phyloP scores from a whole-genome alignment of 2,888 invertebrate species.

The Reticulitermes lucifugus region DNA sequence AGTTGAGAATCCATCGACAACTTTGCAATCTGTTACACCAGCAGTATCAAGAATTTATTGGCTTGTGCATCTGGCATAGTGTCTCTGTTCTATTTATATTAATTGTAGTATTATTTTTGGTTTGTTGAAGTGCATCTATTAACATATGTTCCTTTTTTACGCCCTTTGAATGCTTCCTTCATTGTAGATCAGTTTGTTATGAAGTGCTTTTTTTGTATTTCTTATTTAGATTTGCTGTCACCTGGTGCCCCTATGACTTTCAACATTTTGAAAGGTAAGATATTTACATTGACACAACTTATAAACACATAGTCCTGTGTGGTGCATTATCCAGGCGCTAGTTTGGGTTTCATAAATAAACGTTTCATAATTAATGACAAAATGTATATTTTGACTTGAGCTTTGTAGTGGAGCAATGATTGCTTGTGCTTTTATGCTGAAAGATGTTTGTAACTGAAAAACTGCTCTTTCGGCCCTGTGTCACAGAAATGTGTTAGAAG shows the following conservation, averaged over 20 bases:
- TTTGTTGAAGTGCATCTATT: conserved; percentile 41
- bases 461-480: not conserved
- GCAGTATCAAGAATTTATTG: conserved; percentile 1
- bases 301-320: not conserved
- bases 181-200: conserved; percentile 50
- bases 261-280: conserved; percentile 88
- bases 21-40: not conserved
- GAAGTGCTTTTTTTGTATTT: conserved; percentile 50
- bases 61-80: conserved; percentile 29
- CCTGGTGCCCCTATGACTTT: conserved; percentile 86
- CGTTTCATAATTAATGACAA: too few species aligned
- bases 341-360: not conserved
- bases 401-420: not conserved
- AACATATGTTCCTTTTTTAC: conserved; percentile 33
- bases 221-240: conserved; percentile 77
- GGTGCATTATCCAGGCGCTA: not conserved
- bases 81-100: conserved; percentile 5
- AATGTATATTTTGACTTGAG: too few species aligned
- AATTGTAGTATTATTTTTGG: conserved; percentile 35
- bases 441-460: not conserved
- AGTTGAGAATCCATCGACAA: not conserved
- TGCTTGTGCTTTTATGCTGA: not conserved
- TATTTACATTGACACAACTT: not conserved
- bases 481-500: too few species aligned
- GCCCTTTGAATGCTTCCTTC: conserved; percentile 40